Evolutionary conservation across 2,797 vertebrate genomes (phyloP), one percentile per base, ranked within the genome.

Genomic region (Takifugu ocellatus): DNA sequence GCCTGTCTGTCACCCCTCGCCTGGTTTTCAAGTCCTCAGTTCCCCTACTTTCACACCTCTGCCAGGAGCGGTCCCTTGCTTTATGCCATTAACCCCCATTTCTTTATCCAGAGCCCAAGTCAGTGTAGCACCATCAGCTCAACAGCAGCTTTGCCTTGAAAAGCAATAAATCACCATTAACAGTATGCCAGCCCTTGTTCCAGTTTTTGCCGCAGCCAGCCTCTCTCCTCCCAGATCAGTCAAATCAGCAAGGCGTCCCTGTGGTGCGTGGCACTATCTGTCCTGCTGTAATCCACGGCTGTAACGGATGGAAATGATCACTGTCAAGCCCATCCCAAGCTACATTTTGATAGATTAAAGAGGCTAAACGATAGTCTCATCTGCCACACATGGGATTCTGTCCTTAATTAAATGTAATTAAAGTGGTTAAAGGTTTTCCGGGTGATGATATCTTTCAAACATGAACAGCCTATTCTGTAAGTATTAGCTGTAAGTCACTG

Each of bases 371-470:
- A 58, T 61, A 56, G 36, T 81, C 74, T 77, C 64, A 68, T 82
- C 70, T 70, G 15, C 36, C 62, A 52, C 61, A 71, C 61, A 71
- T 64, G 46, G 64, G 60, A 76, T 75, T 72, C 29, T 55, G 63
- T 56, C 71, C 70, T 56, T 71, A 86, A 83, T 85, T 78, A 82
- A 82, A 77, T 75, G 61, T 69, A 70, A 68, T 79, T 78, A 82
- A 77, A 74, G 60, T 72, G 52, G 58, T 68, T 69, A 80, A 72
- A 68, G 52, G 73, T 70, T 74, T 82, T 71, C 81, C 66, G 50
- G 39, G 47, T 56, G 67, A 69, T 77, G 55, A 51, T 72, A 73
- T 77, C 63, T 53, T 49, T 64, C 43, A 27, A 63, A 63, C 42
- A 59, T 59, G 54, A 6, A 48, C 10, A 33, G 56, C 44, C 49